Conservation (phyloP, 1,140 invertebrate genomes). For the Bombus superbus region DNA sequence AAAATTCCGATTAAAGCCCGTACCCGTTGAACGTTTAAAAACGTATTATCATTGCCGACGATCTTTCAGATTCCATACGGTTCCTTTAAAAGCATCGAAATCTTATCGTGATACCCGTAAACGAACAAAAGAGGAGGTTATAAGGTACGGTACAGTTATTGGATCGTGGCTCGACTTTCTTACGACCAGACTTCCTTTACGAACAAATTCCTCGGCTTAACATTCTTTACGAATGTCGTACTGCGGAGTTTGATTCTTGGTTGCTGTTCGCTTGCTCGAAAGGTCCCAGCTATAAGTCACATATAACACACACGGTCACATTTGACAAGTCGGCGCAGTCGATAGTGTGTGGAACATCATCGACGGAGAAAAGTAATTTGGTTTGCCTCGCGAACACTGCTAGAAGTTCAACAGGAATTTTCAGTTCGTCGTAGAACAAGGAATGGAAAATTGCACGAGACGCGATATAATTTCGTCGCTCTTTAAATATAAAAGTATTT, state of each 20-base stretch:
- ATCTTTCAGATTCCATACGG: background rate
- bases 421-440: conserved; percentile 34
- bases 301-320: background rate
- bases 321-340: background rate
- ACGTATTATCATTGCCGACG: background rate
- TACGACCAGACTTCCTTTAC: conserved; percentile 44
- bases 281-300: conserved; percentile 49
- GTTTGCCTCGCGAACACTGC: conserved; percentile 38
- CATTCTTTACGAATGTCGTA: conserved; percentile 59
- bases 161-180: conserved; percentile 53
- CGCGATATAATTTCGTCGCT: background rate
- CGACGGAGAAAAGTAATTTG: conserved; percentile 63
- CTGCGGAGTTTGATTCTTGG: conserved; percentile 52
- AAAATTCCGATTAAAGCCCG: too few species aligned
- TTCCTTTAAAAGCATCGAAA: conserved; percentile 20
- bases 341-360: conserved; percentile 7
- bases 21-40: background rate
- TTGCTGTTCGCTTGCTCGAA: conserved; percentile 58
- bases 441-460: conserved; percentile 9
- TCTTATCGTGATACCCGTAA: background rate
- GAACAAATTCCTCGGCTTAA: conserved; percentile 56
- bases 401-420: conserved; percentile 64
- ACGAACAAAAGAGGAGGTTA: conserved; percentile 41
- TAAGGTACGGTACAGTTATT: conserved; percentile 49
- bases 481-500: too few species aligned